Evolutionary conservation across 2,888 invertebrate species (phyloP).

Genomic region (Eupithecia centaureata): DNA sequence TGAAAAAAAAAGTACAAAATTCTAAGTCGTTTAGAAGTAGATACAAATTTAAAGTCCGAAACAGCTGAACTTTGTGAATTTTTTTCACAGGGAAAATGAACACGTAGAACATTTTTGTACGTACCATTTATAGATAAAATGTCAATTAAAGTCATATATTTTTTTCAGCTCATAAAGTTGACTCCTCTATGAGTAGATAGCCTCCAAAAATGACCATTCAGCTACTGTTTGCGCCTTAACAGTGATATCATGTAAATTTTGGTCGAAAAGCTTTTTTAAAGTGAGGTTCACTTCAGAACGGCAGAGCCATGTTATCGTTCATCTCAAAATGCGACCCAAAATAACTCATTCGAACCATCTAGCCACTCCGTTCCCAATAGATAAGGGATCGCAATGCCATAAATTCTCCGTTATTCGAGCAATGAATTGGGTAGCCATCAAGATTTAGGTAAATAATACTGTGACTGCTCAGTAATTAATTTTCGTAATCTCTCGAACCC

Average conservation of each 20-base stretch:
- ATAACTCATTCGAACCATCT: not conserved
- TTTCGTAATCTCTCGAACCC: slow-evolving; percentile 16
- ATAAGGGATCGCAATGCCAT: slow-evolving; percentile 25
- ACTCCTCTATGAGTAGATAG: too few species aligned
- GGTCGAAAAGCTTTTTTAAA: not conserved
- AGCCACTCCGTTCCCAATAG: slow-evolving; percentile 19
- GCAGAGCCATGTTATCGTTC: not conserved
- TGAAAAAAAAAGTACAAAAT: too few species aligned
- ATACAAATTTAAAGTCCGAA: too few species aligned
- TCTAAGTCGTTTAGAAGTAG: too few species aligned
- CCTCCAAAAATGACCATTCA: too few species aligned
- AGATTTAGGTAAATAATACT: slow-evolving; percentile 22
- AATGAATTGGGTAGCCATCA: slow-evolving; percentile 25
- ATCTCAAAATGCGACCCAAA: not conserved
- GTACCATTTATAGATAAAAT: too few species aligned
- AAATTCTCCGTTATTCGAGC: slow-evolving; percentile 21
- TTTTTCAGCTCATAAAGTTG: too few species aligned
- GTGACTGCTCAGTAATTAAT: slow-evolving; percentile 21
- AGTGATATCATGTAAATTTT: not conserved
- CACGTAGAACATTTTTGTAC: too few species aligned
- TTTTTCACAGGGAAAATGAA: too few species aligned
- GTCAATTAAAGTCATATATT: too few species aligned
- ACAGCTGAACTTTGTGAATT: too few species aligned
- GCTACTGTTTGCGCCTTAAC: too few species aligned
- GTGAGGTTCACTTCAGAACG: not conserved